phyloP scores from a whole-genome alignment of 1,140 invertebrate species.

The Drosophila hydei region DNA sequence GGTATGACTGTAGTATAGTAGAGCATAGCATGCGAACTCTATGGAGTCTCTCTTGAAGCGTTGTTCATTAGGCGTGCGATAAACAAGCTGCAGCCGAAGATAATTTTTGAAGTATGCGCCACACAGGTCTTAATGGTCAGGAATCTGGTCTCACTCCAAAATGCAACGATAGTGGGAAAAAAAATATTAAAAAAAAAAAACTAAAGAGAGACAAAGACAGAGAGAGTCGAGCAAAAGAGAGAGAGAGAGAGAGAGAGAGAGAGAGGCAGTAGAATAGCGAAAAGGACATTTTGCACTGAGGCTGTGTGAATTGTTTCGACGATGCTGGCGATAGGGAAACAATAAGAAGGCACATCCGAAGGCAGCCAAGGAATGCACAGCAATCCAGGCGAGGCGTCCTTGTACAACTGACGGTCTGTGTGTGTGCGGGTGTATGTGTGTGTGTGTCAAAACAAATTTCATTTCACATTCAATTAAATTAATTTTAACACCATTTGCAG shows the following conservation, averaged over 20 bases:
- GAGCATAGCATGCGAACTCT: no score
- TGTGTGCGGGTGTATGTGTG: slow-evolving; percentile 35
- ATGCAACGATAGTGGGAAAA: neutral
- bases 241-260: neutral
- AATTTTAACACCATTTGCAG: slow-evolving; percentile 83
- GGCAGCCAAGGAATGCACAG: slow-evolving; percentile 60
- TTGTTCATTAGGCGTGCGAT: slow-evolving; percentile 33
- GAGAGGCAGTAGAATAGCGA: neutral
- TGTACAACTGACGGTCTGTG: slow-evolving; percentile 7
- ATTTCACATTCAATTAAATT: slow-evolving; percentile 83
- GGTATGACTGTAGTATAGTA: no score
- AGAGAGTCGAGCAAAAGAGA: neutral
- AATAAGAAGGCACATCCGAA: slow-evolving; percentile 63
- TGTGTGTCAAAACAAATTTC: slow-evolving; percentile 82
- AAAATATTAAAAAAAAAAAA: neutral
- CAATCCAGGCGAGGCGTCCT: slow-evolving; percentile 42
- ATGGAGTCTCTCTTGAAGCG: no score
- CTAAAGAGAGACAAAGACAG: neutral
- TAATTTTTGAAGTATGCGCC: slow-evolving; percentile 31
- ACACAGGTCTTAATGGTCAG: slow-evolving; percentile 13
- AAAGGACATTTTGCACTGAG: slow-evolving; percentile 14
- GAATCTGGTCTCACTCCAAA: slow-evolving; percentile 7
- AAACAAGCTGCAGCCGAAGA: slow-evolving; percentile 12
- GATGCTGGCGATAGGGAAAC: slow-evolving; percentile 66
- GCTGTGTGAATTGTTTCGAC: slow-evolving; percentile 58